Base-by-base conservation (phyloP, 2,888 invertebrate genomes). In the Stegana nigrithorax region DNA sequence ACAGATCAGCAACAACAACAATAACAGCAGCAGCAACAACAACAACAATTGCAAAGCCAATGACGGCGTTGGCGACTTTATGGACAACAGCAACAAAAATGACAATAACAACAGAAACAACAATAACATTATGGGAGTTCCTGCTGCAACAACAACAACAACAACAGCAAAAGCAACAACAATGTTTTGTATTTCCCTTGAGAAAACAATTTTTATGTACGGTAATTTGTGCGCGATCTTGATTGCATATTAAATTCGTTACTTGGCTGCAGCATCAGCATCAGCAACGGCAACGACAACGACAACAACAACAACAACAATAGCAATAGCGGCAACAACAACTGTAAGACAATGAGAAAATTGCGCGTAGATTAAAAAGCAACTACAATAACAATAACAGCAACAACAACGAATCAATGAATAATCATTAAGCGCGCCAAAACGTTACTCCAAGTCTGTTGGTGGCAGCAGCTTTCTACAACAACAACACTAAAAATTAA, bases 201-300 rank as follows among this genome's bases (percentile, higher is more conserved):
- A 55, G 53, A 55, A 55, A 55, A 55, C 32, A 32, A 55, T 55
- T 32, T 71, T 73, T 73, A 72, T 78, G 72, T 72, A 75, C 77
- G 69, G 72, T 78, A 74, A 75, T 74, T 75, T 77, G 75, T 73
- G 75, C 77, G 76, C 71, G 75, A 78, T 78, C 79, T 75, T 77
- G 79, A 77, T 74, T 76, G 75, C 77, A 80, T 73, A 78, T 78
- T 78, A 78, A 78, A 76, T 74, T 72, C 73, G 32, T 55, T 47
- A 14, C 14, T 23, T 23, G 23, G 25, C 10, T 4, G 25, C 47
- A 47, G 14, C n/a, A n/a, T n/a, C n/a, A n/a, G n/a, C n/a, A n/a
- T n/a, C n/a, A n/a, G n/a, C n/a, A n/a, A n/a, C 17, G 59, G 45
- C 53, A 53, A 44, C 44, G 32, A 44, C 23, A 61, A 56, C 59